Percentiles rank a stretch among this genome's conserved stretches.
These are phyloP conservation scores for Drosophila gaucha DNA, from an alignment of 2,888 invertebrate species.

Conservation along the genomic window DNA sequence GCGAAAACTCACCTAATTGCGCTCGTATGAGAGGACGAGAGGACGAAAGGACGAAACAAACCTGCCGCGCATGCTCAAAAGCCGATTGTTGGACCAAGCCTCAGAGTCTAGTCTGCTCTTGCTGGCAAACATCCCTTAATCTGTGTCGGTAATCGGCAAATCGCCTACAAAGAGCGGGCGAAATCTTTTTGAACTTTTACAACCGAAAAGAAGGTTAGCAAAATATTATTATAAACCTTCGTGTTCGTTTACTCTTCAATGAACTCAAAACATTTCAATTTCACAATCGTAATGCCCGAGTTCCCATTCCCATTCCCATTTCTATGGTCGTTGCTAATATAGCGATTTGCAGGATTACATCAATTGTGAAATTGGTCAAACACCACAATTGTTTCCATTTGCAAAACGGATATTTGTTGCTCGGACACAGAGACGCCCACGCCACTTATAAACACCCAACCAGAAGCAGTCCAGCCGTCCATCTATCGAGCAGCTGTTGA, in stretches of 20 bases:
- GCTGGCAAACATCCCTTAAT: conserved; percentile 83
- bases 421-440: conserved; percentile 53
- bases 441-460: conserved; percentile 27
- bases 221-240: conserved; percentile 82
- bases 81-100: conserved; percentile 54
- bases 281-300: conserved; percentile 65
- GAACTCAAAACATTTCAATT: conserved; percentile 81
- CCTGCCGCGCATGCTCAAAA: conserved; percentile 67
- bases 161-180: conserved; percentile 74
- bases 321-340: conserved; percentile 66
- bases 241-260: conserved; percentile 82
- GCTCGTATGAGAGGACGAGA: conserved; percentile 54
- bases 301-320: conserved; percentile 2
- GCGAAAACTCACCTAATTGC: conserved; percentile 80
- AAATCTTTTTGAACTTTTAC: conserved; percentile 84
- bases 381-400: conserved; percentile 84
- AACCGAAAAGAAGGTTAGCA: conserved; percentile 81
- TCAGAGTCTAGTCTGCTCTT: conserved; percentile 2
- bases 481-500: conserved; percentile 65
- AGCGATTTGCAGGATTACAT: conserved; percentile 80
- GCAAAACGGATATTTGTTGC: conserved; percentile 83
- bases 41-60: conserved; percentile 26
- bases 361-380: conserved; percentile 83
- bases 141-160: conserved; percentile 83
- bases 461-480: not conserved